Evolutionary conservation across 2,888 invertebrate genomes (phyloP).

Genomic region (Acanthacorydalis orientalis): DNA sequence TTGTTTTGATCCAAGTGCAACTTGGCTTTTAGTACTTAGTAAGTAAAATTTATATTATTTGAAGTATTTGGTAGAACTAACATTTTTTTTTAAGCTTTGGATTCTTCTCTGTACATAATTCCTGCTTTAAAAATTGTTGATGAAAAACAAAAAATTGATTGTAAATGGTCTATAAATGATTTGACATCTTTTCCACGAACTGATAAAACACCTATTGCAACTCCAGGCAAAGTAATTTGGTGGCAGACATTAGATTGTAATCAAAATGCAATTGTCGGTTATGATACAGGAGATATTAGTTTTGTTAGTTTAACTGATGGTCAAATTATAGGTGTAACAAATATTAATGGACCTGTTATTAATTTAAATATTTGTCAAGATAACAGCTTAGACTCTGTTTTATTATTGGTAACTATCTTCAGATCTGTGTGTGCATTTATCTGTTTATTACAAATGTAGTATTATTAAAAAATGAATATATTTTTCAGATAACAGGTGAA

Average conservation of each 20-base stretch:
- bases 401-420: slow-evolving; percentile 40
- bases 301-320: slow-evolving; percentile 54
- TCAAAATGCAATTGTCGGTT: slow-evolving; percentile 53
- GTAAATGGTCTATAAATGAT: slow-evolving; percentile 39
- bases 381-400: slow-evolving; percentile 43
- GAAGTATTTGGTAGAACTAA: not conserved
- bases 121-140: slow-evolving; percentile 41
- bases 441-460: slow-evolving; percentile 4
- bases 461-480: not conserved
- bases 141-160: slow-evolving; percentile 31
- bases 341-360: slow-evolving; percentile 42
- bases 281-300: slow-evolving; percentile 39
- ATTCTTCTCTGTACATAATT: slow-evolving; percentile 41
- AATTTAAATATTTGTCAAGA: slow-evolving; percentile 54
- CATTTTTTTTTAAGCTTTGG: slow-evolving; percentile 24
- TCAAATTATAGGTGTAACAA: slow-evolving; percentile 45
- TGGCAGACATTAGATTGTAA: slow-evolving; percentile 61
- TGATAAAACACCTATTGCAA: slow-evolving; percentile 20
- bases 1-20: slow-evolving; percentile 71
- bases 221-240: slow-evolving; percentile 50
- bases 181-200: slow-evolving; percentile 31
- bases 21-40: slow-evolving; percentile 52
- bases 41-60: slow-evolving; percentile 19
- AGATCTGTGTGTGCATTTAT: slow-evolving; percentile 3
- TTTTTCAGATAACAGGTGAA: slow-evolving; percentile 46